Base-by-base conservation (phyloP, 1,140 invertebrate genomes). In the Physella acuta region DNA sequence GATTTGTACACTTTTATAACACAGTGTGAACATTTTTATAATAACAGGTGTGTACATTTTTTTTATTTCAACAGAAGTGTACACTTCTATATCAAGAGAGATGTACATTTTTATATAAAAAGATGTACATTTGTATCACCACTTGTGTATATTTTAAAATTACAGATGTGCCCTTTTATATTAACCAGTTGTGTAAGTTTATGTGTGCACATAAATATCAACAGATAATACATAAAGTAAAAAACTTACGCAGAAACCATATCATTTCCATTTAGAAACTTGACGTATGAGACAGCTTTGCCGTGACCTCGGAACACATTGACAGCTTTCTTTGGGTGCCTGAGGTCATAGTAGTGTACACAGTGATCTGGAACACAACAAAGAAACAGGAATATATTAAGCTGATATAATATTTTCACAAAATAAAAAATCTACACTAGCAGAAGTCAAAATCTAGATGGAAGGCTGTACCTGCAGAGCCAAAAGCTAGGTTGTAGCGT, bases 251-350 rank as follows among this genome's bases (percentile, higher is more conserved):
- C 95, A 0, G 94, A 97, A 0, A 98, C 94, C 67, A 98, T 91
- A 77, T 96, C 93, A 73, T 91, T 88, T 51, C 90, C 89, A 83
- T 94, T 94, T 30, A 97, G 87, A 85, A 98, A 98, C 84, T 97
- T 95, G 0, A 96, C 94, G 84, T 98, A 98, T 5, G 94, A 97
- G 0, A 98, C 95, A 36, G 95, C 95, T 85, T 98, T 98, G 63
- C 91, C 89, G 82, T 98, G 95, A 11, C 94, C 95, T 79, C 93
- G 92, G 77, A 98, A 95, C 30, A 96, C 88, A 36, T 90, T 90
- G 11, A 97, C 85, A 1, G 94, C 90, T 71, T 92, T 89, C 71
- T 92, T 91, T 79, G 92, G 90, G 74, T 95, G 92, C 36, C 96
- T 87, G 52, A 98, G 86, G 86, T 98, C 96, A 83, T 97, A 98